phyloP scores from a whole-genome alignment of 1,140 invertebrate genomes.

The Aphelinus atriplicis region DNA sequence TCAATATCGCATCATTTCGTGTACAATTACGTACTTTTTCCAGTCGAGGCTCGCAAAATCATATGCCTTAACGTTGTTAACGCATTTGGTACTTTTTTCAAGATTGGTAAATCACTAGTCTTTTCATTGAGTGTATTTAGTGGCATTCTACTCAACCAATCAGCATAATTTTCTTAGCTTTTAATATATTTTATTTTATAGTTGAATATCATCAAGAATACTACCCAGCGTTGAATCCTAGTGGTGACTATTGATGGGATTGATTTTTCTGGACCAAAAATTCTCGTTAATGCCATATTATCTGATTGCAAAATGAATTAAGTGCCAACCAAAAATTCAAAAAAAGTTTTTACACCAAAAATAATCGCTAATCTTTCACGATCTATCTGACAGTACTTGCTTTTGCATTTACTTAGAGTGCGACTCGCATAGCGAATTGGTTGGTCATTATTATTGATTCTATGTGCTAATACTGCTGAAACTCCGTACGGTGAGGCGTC shows the following conservation, averaged over 20 bases:
- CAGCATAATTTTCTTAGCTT: too few relatives aligned
- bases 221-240: background rate
- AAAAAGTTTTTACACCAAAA: background rate
- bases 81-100: too few relatives aligned
- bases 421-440: constrained; percentile 1
- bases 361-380: constrained; percentile 15
- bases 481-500: too few relatives aligned
- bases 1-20: too few relatives aligned
- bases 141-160: too few relatives aligned
- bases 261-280: constrained; percentile 14
- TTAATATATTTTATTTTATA: too few relatives aligned
- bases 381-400: constrained; percentile 12
- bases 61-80: too few relatives aligned
- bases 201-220: background rate
- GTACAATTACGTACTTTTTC: too few relatives aligned
- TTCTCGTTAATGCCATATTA: background rate
- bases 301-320: constrained; percentile 21
- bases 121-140: too few relatives aligned
- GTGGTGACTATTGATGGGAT: constrained; percentile 15
- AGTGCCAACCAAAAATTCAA: constrained; percentile 12
- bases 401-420: background rate
- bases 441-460: background rate
- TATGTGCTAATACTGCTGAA: constrained; percentile 31
- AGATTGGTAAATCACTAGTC: too few relatives aligned
- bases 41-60: too few relatives aligned